Base-by-base conservation (phyloP, 92 coral and sea anemone genomes). In the Ricordea florida region DNA sequence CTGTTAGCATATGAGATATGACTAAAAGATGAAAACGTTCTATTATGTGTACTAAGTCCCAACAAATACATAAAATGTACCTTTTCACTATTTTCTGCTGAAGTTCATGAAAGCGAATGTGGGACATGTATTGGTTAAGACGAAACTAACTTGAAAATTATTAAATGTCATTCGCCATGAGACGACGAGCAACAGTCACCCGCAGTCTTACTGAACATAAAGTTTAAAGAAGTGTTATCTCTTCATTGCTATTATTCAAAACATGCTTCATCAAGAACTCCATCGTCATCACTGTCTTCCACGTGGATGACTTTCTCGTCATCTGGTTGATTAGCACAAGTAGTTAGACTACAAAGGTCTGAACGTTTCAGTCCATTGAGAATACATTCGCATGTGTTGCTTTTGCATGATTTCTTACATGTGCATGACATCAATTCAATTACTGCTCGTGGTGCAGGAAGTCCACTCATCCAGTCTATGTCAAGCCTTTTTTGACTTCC, bases 401-500 rank as follows among this genome's bases (percentile, higher is more conserved):
- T 49, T 26, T 40, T 17, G 60, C 65, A 72, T 7, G 21, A 37
- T 47, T 55, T 69, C 67, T 71, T 81, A 62, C 80, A 81, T 5
- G 74, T 60, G 52, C 88, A 74, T 7, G 69, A 43, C 29, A 82
- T 29, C 17, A 82, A 73, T 77, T 82, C 88, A 20, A 82, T 56
- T 33, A 82, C 65, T 29, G 76, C 31, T 59, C 45, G n/a, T n/a
- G 80, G 86, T 56, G 80, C 80, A 8, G 74, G 86, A 16, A 22
- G 32, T 31, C 76, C 64, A 66, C 64, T 47, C 86, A 80, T 80
- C 80, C 80, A 80, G 4, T 29, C 76, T 20, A 49, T 66, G 21
- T 69, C 72, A 62, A 80, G 63, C 17, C 34, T 35, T 29, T 70
- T n/a, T 17, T 38, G 26, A 24, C 21, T 18, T 40, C 24, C 45